Conservation (phyloP, 2,888 invertebrate species). For the Lobophora halterata region DNA sequence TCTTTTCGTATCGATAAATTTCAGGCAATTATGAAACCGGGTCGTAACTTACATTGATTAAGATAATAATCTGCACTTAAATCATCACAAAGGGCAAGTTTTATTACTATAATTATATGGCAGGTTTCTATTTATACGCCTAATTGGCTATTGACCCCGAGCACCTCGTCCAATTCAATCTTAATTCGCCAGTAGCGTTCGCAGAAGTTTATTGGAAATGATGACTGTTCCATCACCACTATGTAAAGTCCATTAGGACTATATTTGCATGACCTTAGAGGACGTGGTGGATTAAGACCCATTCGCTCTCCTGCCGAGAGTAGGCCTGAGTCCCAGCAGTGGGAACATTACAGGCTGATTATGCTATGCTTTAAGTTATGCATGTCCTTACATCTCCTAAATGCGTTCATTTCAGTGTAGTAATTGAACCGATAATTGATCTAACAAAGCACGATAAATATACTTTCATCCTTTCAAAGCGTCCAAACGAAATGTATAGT, state of each 20-base stretch:
- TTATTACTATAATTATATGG: conserved; percentile 15
- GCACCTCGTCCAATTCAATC: conserved; percentile 48
- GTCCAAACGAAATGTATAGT: conserved; percentile 26
- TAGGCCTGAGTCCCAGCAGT: too few species aligned
- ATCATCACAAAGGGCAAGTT: conserved; percentile 10
- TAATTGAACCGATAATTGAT: too few species aligned
- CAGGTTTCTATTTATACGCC: conserved; percentile 35
- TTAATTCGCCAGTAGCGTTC: conserved; percentile 52
- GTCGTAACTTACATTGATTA: conserved; percentile 2
- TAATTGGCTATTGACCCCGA: conserved; percentile 63
- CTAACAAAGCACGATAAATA: conserved; percentile 20
- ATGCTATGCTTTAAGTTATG: too few species aligned
- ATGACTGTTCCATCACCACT: conserved; percentile 36
- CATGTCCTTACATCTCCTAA: too few species aligned
- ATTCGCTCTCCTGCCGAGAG: too few species aligned
- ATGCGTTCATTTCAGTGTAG: too few species aligned
- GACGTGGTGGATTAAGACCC: too few species aligned
- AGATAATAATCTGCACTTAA: conserved; percentile 10
- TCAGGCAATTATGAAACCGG: too few species aligned
- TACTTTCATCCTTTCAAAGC: conserved; percentile 21
- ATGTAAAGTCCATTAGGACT: conserved; percentile 23
- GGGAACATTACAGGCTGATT: too few species aligned
- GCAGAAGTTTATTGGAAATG: conserved; percentile 50
- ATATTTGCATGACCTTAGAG: conserved; percentile 15
- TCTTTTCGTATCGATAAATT: too few species aligned